Evolutionary conservation across 2,797 vertebrate species (phyloP).

Genomic region (Eupleurogrammus muticus): DNA sequence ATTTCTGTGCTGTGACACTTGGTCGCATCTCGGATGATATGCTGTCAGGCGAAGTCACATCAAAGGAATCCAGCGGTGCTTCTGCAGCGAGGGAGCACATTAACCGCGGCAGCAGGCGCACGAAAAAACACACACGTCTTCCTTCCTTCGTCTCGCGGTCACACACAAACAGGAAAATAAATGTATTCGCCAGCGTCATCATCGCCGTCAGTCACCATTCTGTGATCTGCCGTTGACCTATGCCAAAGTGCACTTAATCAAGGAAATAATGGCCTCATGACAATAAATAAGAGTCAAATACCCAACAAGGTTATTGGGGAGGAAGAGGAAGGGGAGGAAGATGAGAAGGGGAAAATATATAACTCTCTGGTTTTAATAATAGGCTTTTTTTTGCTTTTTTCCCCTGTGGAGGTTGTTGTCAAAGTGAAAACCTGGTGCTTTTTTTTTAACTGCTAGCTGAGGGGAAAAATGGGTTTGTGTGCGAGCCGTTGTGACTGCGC

Average conservation of each 20-base stretch:
- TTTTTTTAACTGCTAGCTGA: slow-evolving; percentile 1
- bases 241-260: slow-evolving; percentile 37
- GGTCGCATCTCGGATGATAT: slow-evolving; percentile 58
- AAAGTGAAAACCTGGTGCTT: slow-evolving; percentile 9
- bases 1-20: slow-evolving; percentile 67
- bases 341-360: slow-evolving; percentile 14
- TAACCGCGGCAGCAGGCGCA: slow-evolving; percentile 18
- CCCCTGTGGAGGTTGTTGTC: slow-evolving; percentile 3
- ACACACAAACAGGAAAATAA: slow-evolving; percentile 15
- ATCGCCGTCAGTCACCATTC: not conserved
- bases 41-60: slow-evolving; percentile 70
- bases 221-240: not conserved
- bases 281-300: slow-evolving; percentile 38
- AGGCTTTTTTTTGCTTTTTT: not conserved
- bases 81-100: slow-evolving; percentile 32
- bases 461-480: slow-evolving; percentile 32
- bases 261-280: slow-evolving; percentile 48
- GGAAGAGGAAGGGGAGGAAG: slow-evolving; percentile 10
- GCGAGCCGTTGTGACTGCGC: slow-evolving; percentile 14
- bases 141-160: slow-evolving; percentile 12
- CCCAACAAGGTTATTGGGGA: slow-evolving; percentile 29
- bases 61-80: slow-evolving; percentile 50
- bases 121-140: slow-evolving; percentile 11
- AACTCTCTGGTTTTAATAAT: slow-evolving; percentile 25
- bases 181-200: not conserved